Percentiles rank a stretch among this genome's conserved stretches.
phyloP scores from a whole-genome alignment of 2,888 invertebrate species.

The Dromius quadrimaculatus region DNA sequence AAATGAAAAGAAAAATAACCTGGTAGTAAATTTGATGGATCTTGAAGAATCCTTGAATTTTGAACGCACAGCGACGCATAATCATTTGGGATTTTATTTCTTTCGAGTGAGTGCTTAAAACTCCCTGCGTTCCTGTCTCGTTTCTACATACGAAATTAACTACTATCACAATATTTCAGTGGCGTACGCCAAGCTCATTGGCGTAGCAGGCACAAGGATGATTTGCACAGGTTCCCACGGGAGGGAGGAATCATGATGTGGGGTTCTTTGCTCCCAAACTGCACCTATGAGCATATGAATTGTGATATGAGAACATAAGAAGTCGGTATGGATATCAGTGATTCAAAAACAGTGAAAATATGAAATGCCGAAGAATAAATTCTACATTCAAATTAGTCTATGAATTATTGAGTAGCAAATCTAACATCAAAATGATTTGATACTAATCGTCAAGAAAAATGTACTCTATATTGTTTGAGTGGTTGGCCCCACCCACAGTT shows the following conservation, averaged over 20 bases:
- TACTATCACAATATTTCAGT: constrained; percentile 49
- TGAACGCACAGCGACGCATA: constrained; percentile 25
- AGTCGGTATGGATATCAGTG: too few species aligned
- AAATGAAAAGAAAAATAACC: constrained; percentile 27
- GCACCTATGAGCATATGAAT: not conserved
- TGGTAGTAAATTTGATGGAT: constrained; percentile 35
- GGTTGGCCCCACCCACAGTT: too few species aligned
- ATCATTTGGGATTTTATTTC: constrained; percentile 32
- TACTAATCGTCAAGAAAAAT: too few species aligned
- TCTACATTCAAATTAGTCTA: too few species aligned
- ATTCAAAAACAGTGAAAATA: too few species aligned
- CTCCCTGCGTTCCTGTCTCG: not conserved
- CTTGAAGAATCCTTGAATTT: constrained; percentile 23
- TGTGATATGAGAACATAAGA: not conserved
- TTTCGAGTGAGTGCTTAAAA: constrained; percentile 31
- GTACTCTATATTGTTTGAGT: too few species aligned
- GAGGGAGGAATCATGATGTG: too few species aligned
- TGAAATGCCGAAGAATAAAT: too few species aligned
- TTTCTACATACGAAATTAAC: constrained; percentile 51
- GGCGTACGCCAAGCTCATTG: constrained; percentile 28
- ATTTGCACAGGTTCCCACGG: constrained; percentile 21
- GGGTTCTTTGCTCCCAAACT: not conserved
- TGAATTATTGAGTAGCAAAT: too few species aligned
- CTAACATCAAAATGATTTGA: too few species aligned
- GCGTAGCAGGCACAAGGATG: not conserved